These are phyloP conservation scores for Heteromormyrus szaboi DNA, from an alignment of 2,797 vertebrate genomes.

Conservation along the genomic window DNA sequence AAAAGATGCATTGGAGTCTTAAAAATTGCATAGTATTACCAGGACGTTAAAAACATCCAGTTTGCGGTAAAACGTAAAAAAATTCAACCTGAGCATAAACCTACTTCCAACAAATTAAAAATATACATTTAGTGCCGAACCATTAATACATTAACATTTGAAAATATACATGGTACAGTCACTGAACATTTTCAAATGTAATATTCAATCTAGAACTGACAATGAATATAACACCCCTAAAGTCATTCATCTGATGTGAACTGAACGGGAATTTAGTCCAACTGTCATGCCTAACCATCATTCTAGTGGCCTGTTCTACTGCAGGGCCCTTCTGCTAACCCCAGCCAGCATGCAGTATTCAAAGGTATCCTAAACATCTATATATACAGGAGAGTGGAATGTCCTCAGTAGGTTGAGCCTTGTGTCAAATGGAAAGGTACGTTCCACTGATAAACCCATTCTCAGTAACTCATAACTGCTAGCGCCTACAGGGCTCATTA, in stretches of 20 bases:
- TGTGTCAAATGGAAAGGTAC: constrained; percentile 16
- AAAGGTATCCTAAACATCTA: constrained; percentile 18
- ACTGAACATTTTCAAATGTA: not conserved
- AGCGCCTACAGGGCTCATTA: not conserved
- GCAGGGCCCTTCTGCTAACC: not conserved
- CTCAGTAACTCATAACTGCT: not conserved
- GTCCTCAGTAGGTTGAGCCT: not conserved
- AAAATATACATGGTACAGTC: not conserved
- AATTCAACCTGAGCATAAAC: not conserved
- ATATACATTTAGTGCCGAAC: not conserved
- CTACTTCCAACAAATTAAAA: not conserved
- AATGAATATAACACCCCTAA: not conserved
- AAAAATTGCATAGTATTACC: not conserved
- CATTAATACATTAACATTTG: not conserved
- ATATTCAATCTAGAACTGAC: not conserved
- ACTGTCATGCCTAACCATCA: not conserved
- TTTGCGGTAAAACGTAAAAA: not conserved
- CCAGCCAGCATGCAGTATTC: not conserved
- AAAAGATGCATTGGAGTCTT: not conserved
- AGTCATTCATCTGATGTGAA: not conserved
- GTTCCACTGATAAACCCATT: constrained; percentile 10
- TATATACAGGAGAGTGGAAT: constrained; percentile 10
- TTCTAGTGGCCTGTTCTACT: too few relatives aligned
- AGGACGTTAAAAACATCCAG: not conserved
- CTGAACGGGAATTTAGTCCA: not conserved